Evolutionary conservation across 2,113 vertebrate species (phyloP).

Genomic region (Gambusia holbrooki): DNA sequence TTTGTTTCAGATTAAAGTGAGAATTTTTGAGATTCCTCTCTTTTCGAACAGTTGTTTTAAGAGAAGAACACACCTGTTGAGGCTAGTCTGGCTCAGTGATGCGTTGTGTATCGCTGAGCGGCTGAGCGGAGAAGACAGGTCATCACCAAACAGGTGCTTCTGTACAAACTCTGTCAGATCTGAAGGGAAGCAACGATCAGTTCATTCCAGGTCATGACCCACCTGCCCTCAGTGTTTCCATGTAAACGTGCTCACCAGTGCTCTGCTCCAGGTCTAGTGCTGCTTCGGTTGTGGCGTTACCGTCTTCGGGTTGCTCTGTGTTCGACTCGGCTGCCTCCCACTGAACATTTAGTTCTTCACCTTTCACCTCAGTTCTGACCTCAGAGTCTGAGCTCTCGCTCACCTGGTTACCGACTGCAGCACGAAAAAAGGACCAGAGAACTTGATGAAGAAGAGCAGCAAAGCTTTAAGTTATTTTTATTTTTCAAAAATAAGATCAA

Average conservation of each 20-base stretch:
- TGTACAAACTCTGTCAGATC: conserved; percentile 80
- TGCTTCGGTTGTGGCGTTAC: conserved; percentile 24
- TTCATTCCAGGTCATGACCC: background rate
- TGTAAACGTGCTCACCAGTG: conserved; percentile 49
- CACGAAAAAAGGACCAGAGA: background rate
- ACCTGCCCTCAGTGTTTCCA: background rate
- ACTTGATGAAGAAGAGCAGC: background rate
- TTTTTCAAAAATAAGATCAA: too few relatives aligned
- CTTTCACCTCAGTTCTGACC: background rate
- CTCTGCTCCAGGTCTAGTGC: conserved; percentile 55
- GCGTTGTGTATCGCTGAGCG: conserved; percentile 67
- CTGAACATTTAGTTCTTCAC: conserved; percentile 7
- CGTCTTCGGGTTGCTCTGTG: conserved; percentile 13
- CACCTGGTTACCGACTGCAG: conserved; percentile 33
- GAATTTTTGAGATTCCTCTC: background rate
- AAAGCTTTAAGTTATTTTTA: background rate
- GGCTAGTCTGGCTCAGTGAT: conserved; percentile 36
- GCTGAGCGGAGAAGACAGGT: conserved; percentile 63
- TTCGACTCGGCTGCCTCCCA: conserved; percentile 2
- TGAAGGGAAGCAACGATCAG: conserved; percentile 24
- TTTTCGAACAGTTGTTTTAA: background rate
- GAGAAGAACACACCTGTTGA: conserved; percentile 56
- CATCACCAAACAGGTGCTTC: conserved; percentile 71
- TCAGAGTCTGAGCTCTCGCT: conserved; percentile 22
- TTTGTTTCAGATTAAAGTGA: too few relatives aligned